Percentiles rank a stretch among this genome's conserved stretches.
These are phyloP conservation scores for Ophion ventricosus DNA, from an alignment of 2,888 invertebrate genomes.

Conservation along the genomic window DNA sequence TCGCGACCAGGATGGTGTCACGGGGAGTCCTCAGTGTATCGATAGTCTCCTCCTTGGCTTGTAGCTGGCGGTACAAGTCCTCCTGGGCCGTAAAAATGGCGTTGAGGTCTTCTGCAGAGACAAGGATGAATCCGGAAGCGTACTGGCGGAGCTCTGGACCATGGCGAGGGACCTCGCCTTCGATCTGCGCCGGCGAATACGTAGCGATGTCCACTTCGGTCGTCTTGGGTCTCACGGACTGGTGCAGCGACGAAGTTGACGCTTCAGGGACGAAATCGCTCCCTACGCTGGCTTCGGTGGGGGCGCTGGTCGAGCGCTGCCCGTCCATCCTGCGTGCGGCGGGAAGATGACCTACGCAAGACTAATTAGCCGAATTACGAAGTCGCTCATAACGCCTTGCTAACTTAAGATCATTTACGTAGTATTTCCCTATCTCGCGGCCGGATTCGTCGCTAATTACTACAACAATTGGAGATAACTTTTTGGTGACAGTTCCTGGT, in stretches of 20 bases:
- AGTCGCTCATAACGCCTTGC: not conserved
- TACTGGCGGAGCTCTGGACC: not conserved
- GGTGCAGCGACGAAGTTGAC: too few relatives aligned
- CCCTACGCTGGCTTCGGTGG: too few relatives aligned
- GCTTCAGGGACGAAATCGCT: too few relatives aligned
- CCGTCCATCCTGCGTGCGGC: not conserved
- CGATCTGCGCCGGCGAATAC: fast-evolving
- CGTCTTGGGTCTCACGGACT: too few relatives aligned
- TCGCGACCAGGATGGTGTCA: too few relatives aligned
- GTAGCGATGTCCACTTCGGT: not conserved
- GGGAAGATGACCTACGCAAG: not conserved
- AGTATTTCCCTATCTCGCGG: conserved; percentile 24
- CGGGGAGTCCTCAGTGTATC: not conserved
- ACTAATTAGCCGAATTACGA: not conserved
- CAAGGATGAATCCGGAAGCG: not conserved
- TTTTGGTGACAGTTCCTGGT: not conserved
- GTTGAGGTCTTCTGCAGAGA: not conserved
- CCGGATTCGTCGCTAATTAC: not conserved
- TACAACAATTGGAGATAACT: conserved; percentile 12
- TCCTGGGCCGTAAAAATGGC: not conserved
- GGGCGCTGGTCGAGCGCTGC: not conserved
- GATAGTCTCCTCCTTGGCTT: too few relatives aligned
- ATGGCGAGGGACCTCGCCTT: fast-evolving
- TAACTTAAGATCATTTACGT: conserved; percentile 17
- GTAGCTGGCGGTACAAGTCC: too few relatives aligned